Evolutionary conservation across 37 sponge, comb jelly and placozoan genomes (phyloP).

Genomic region (Beroe forskalii): DNA sequence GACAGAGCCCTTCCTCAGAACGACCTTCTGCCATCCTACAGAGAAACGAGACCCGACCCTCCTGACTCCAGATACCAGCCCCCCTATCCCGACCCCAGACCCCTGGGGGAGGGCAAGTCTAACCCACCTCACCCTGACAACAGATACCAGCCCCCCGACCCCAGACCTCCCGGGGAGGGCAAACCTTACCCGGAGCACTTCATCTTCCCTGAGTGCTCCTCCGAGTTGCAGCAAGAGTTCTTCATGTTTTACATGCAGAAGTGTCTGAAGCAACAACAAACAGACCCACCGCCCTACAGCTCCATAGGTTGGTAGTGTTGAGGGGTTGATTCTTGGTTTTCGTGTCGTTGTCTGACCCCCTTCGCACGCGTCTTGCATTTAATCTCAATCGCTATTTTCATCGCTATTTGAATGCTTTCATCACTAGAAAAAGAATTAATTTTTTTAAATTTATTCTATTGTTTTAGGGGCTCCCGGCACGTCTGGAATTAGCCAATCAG

Average conservation of each 20-base stretch:
- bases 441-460: too few species aligned
- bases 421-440: too few species aligned
- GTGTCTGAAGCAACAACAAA: slow-evolving; percentile 1
- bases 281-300: slow-evolving; percentile 57
- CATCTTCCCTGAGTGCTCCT: slow-evolving; percentile 38
- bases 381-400: too few species aligned
- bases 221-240: slow-evolving; percentile 49
- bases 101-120: background rate
- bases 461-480: too few species aligned
- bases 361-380: too few species aligned
- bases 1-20: background rate
- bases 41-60: background rate
- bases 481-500: too few species aligned
- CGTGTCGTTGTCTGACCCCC: background rate
- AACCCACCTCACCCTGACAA: background rate
- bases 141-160: background rate
- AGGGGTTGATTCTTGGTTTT: background rate
- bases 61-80: too few species aligned
- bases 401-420: too few species aligned
- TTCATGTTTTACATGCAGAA: slow-evolving; percentile 65
- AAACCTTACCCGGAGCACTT: slow-evolving; percentile 18
- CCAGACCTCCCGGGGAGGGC: background rate
- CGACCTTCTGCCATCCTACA: background rate
- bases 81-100: background rate
- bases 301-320: background rate